A percentile compares a stretch with the other conserved stretches of the same genome.
These are phyloP conservation scores for Ceratosolen fusciceps DNA, from an alignment of 1,140 invertebrate genomes.

Conservation along the genomic window DNA sequence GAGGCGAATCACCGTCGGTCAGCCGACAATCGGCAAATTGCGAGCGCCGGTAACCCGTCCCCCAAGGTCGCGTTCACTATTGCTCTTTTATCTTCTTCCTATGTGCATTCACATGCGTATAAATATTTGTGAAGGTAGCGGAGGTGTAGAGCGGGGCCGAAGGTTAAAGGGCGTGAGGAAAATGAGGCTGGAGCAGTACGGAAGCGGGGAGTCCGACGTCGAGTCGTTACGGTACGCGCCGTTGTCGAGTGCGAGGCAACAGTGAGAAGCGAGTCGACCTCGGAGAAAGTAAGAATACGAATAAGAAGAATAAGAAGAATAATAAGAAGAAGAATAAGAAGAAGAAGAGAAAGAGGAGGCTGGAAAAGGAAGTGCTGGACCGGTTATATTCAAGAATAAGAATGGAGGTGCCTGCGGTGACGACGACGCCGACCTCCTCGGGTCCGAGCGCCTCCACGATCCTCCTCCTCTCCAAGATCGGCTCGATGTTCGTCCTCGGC, in stretches of 20 bases:
- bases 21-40: no score
- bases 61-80: no score
- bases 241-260: not conserved
- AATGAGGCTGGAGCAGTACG: not conserved
- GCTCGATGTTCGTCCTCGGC: constrained; percentile 73
- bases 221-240: not conserved
- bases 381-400: not conserved
- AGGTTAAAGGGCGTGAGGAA: not conserved
- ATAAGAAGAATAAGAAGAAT: not conserved
- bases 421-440: constrained; percentile 25
- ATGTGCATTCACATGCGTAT: no score
- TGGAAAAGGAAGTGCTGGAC: not conserved
- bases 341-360: constrained; percentile 6
- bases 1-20: no score
- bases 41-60: no score
- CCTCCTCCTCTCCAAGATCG: constrained; percentile 70
- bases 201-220: not conserved
- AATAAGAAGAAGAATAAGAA: not conserved
- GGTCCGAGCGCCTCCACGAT: constrained; percentile 35
- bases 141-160: not conserved
- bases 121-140: no score
- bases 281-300: not conserved
- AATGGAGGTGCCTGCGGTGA: constrained; percentile 50
- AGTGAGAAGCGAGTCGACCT: not conserved
- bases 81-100: no score